Base-by-base conservation (phyloP, 2,797 vertebrate genomes). In the Onychomys leucogaster region DNA sequence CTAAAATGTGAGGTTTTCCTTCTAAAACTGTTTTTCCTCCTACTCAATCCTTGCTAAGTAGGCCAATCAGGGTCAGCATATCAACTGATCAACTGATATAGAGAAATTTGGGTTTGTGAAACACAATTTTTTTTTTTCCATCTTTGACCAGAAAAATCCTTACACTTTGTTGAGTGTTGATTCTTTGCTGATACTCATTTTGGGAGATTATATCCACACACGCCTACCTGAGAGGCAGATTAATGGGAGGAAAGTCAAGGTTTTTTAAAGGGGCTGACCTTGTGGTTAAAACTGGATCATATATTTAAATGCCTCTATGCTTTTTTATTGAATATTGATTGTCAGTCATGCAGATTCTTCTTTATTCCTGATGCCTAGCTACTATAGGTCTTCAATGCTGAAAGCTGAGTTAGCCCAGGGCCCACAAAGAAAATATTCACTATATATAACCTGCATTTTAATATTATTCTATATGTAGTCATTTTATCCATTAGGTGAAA, bases 261-360 rank as follows among this genome's bases (percentile, higher is more conserved):
- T 1, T 77, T 84, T 95, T 67, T 76, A 65, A 95, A 76, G 57
- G 32, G 2, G 0, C 8, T 43, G 27, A 0, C 63, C 14, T 81
- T 57, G 5, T 52, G 17, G 6, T 55, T 94, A 17, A 57, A 67
- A 89, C 12, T n/a, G 2, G 21, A 57, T 90, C 59, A 59, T 16
- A 1, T 73, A 65, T 84, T 91, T 75, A 88, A 92, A 43, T 23
- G 63, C 14, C 16, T 43, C 57, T 59, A 5, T 34, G 3, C n/a
- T 81, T 85, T 43, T 63, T 85, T 49, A 67, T 81, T 49, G 5
- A 59, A 32, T 61, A 27, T 29, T 8, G 11, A 19, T 19, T 65
- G 6, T 1, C 41, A 41, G 0, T 27, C 90, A 41, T 25, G 0
- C 6, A 69, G 9, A 69, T 23, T 14, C 16, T 16, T 57, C 23